Evolutionary conservation across 1,140 invertebrate genomes (phyloP), one percentile per base, ranked within the genome.

Genomic region (Drosophila ogumai): DNA sequence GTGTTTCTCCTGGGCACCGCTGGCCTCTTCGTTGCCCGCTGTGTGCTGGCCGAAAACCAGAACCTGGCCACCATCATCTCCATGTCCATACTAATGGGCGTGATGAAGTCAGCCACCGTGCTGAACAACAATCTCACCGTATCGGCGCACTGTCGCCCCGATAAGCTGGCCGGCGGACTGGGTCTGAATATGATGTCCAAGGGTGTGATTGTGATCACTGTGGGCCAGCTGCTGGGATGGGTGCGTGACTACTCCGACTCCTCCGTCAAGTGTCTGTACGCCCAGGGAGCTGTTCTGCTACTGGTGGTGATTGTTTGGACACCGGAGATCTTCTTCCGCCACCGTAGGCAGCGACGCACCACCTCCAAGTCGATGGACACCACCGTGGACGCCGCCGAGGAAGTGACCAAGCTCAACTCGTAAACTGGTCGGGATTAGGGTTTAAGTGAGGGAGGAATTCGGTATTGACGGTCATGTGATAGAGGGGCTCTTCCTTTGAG

Each of bases 141-240:
- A 41, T 95, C 96, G 0, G 95, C 96, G 73, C 94, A 95, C 75
- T 95, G 94, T 69, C 93, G 93, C 2, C 67, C 82, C 34, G 93
- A 94, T 8, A 94, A 94, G 63, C 92, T 96, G 17, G 95, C 96
- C 0, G 94, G 95, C 17, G 96, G 95, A 0, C 93, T 96, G 32
- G 96, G 96, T 15, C 92, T 96, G 2, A 95, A 95, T 59, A 96
- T 96, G 96, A 94, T 96, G 19, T 93, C 94, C 3, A 96, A 96
- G 92, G 96, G 96, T 22, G 82, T 96, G 2, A 94, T 95, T 28
- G 94, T 96, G 1, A 94, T 96, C 2, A 93, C 93, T 1, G 82
- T 96, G 15, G 96, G 96, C 17, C 95, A 95, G 72, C 84, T 96
- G 61, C 92, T 96, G 15, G 96, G 96, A 38, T 95, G 94, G 93